Conservation (phyloP, 2,888 invertebrate genomes). For the Drosophila maculinotata region DNA sequence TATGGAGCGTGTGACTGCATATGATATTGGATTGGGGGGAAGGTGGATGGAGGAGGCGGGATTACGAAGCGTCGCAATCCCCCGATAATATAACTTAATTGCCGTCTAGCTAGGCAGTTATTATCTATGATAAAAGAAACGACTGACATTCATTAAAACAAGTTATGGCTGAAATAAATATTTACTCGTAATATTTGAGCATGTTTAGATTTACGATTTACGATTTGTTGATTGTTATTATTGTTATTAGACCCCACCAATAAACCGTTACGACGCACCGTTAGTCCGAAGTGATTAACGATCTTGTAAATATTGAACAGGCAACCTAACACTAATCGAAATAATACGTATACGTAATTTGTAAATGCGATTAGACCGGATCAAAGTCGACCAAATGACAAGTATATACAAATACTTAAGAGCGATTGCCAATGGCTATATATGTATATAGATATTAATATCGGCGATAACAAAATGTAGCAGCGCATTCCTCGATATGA, state of each 20-base stretch:
- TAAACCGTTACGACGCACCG: conserved; percentile 7
- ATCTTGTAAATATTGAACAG: conserved; percentile 10
- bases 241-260: background rate
- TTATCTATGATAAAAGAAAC: background rate
- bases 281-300: conserved; percentile 21
- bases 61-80: conserved; percentile 11
- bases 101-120: background rate
- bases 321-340: background rate
- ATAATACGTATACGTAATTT: background rate
- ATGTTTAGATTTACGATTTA: conserved; percentile 26
- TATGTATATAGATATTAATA: conserved; percentile 12
- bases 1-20: conserved; percentile 24
- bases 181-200: background rate
- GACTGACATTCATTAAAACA: background rate
- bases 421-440: background rate
- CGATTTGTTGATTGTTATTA: conserved; percentile 23
- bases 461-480: conserved; percentile 19
- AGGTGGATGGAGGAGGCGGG: background rate
- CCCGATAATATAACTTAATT: conserved; percentile 32
- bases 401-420: background rate
- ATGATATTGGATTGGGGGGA: background rate
- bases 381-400: conserved; percentile 35
- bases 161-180: conserved; percentile 3
- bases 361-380: conserved; percentile 20
- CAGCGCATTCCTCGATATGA: conserved; percentile 3